Base-by-base conservation (phyloP, 2,888 invertebrate species). In the Amaurobius ferox region DNA sequence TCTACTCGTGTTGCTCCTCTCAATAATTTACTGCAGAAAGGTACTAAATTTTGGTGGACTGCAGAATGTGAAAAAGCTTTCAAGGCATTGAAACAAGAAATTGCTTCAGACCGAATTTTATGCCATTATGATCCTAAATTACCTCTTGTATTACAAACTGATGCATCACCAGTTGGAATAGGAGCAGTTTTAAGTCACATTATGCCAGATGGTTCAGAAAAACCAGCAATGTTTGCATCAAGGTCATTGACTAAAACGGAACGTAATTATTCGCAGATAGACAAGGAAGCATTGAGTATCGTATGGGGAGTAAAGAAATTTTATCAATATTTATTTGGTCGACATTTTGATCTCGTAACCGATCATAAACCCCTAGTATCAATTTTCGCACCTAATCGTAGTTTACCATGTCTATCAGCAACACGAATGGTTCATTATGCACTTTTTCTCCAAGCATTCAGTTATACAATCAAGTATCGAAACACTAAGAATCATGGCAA, bases 141-240 rank as follows among this genome's bases (percentile, higher is more conserved):
- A 85, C 89, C 89, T 3, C 39, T 90, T 9, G 77, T 78, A 62
- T 67, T 91, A 29, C 90, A 91, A 13, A 90, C 90, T n/a, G 91
- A 91, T 88, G 91, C 90, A 11, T 90, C 90, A 70, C 90, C 90
- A 9, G 78, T 79, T 29, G 91, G 91, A 28, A 72, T 90, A 48
- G 90, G 90, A 16, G 89, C 91, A 1, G 91, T 91, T 5, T 73
- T 91, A 23, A 90, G 89, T 1, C 91, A 91, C 79, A 83, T 88
- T 30, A 90, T 88, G 70, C 77, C 80, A 29, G 90, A 91, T 88
- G 90, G 90, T n/a, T 81, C 88, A 16, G 91, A 91, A 79, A 85
- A 90, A 87, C 91, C 92, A 2, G 91, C 92, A 35, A 89, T 90
- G 0, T 92, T 91, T 88, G 91, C 91, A 0, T 92, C 91, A 70